Conservation (phyloP, 2,797 vertebrate genomes). For the Halcyon smyrnensis region DNA sequence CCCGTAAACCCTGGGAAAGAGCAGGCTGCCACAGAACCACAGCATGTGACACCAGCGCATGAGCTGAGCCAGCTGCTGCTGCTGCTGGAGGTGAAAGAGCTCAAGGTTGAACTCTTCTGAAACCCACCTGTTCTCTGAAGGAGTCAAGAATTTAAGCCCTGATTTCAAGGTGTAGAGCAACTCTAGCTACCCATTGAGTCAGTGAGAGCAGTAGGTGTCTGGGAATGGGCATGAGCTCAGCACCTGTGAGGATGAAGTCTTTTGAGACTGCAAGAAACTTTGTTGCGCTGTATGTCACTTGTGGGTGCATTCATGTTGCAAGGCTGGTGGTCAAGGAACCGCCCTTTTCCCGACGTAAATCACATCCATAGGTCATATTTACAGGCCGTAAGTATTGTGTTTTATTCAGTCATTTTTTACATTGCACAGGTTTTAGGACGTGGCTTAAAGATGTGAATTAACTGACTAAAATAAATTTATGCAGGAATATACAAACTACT, state of each 20-base stretch:
- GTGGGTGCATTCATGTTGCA: background rate
- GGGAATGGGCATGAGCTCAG: rapidly evolving
- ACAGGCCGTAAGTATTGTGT: background rate
- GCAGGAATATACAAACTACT: background rate
- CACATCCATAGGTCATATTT: background rate
- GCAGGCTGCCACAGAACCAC: background rate
- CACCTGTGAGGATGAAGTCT: background rate
- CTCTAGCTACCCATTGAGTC: background rate
- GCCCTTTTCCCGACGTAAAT: background rate
- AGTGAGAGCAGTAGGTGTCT: rapidly evolving
- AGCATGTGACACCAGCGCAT: rapidly evolving
- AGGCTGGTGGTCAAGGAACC: background rate
- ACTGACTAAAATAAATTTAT: background rate
- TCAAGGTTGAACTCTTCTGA: background rate
- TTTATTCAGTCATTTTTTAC: background rate
- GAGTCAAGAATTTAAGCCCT: background rate
- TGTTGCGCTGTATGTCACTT: background rate
- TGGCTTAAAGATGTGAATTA: background rate
- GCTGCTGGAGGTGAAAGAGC: background rate
- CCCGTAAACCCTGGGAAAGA: background rate
- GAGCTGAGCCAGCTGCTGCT: background rate
- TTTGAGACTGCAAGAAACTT: background rate
- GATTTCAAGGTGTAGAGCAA: background rate
- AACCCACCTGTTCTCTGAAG: background rate
- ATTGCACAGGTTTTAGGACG: background rate